Evolutionary conservation across 2,113 vertebrate genomes (phyloP), one percentile per base, ranked within the genome.

Genomic region (Podarcis muralis): DNA sequence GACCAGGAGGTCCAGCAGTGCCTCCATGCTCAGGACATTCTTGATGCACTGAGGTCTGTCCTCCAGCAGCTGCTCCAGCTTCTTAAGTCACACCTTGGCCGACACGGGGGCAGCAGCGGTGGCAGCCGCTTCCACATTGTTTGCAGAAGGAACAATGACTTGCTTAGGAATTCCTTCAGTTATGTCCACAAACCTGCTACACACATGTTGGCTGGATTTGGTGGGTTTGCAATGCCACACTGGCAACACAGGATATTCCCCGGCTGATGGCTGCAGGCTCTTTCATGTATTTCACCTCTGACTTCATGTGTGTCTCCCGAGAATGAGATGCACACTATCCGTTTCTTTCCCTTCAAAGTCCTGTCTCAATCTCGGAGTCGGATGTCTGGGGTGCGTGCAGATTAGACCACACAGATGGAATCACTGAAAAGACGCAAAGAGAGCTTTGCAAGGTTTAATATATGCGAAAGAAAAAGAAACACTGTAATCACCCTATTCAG

Each of bases 101-200:
- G 98, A 98, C 98, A 99, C 98, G 94, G 94, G 96, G 95, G 93
- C 69, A 68, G 32, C 62, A 66, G 83, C 62, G 27, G 79, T 20
- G 30, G 86, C 71, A 66, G 11, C 48, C 11, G 11, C 99, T 98
- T 96, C 99, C 98, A 95, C 99, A 99, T 79, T 99, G 98, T 92
- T 98, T 99, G 98, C 99, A 99, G 97, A 99, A 99, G 83, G 97
- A 85, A 99, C 90, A 0, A 97, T 97, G 81, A 98, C 97, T 91
- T 99, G 99, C 90, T 99, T 99, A n/a, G 99, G 99, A 91, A 99
- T 99, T 88, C 99, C 99, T 91, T 99, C 98, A 1, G 98, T 99
- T 95, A 99, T 99, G 96, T 99, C 99, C n/a, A 99, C 84, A 99
- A 95, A 94, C 99, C 99, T 75, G 98, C 97, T 83, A 99, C 99